These are phyloP conservation scores for Sardinella longiceps DNA, from an alignment of 2,797 vertebrate genomes.

Conservation along the genomic window DNA sequence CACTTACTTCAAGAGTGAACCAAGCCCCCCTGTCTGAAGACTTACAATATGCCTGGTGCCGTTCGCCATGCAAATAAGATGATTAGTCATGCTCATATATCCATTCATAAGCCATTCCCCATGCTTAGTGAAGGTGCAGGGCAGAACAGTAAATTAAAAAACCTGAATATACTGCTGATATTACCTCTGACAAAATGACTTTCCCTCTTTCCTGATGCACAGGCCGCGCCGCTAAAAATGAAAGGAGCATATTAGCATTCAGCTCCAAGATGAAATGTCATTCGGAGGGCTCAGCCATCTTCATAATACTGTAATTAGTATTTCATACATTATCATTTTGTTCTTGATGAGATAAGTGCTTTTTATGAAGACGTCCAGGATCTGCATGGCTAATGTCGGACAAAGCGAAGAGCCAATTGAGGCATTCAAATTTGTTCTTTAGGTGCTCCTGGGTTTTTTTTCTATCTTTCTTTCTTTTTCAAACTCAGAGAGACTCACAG, in stretches of 20 bases:
- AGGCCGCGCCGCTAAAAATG: constrained; percentile 60
- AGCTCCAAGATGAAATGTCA: constrained; percentile 76
- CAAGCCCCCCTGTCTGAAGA: background rate
- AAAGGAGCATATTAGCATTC: constrained; percentile 74
- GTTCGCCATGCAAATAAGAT: constrained; percentile 39
- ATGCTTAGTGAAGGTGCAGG: constrained; percentile 29
- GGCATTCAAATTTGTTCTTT: background rate
- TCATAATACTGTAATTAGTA: constrained; percentile 76
- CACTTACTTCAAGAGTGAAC: background rate
- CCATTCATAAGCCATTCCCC: constrained; percentile 47
- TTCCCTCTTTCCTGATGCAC: constrained; percentile 50
- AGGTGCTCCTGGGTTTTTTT: constrained; percentile 32
- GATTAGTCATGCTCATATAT: constrained; percentile 40
- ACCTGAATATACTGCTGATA: constrained; percentile 39
- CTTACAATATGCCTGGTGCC: constrained; percentile 25
- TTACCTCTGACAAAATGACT: constrained; percentile 47
- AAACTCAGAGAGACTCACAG: background rate
- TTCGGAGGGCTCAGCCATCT: constrained; percentile 73
- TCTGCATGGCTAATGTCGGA: constrained; percentile 68
- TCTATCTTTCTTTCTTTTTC: background rate
- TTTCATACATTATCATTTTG: constrained; percentile 72
- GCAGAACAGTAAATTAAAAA: constrained; percentile 42
- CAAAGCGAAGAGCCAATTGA: constrained; percentile 48
- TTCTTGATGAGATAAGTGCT: constrained; percentile 80
- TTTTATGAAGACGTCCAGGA: constrained; percentile 77